Base-by-base conservation (phyloP, 1,140 invertebrate genomes). In the Euschistus heros region DNA sequence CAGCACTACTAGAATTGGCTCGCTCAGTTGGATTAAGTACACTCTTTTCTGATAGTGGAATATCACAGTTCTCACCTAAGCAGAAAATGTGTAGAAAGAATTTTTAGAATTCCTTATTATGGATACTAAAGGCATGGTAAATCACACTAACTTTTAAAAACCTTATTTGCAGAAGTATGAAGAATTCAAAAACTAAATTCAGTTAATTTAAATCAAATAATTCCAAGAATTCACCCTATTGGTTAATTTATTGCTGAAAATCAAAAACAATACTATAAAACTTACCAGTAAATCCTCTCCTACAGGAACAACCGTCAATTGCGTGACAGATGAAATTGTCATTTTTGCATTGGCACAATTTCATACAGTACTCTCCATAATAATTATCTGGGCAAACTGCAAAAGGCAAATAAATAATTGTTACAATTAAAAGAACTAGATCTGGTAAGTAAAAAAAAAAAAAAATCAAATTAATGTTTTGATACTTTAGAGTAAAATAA, bases 351-450 rank as follows among this genome's bases (percentile, higher is more conserved):
- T 86, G 81, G 72, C 89, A 93, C 0, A 83, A 76, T 62, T 83
- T 76, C 83, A 92, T 89, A 72, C 92, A 95, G 72, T 92, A 88
- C 66, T 91, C 85, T 20, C 92, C 92, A 75, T 84, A 93, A 74
- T 89, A 94, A 59, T 92, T 91, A 73, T 92, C 89, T 0, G 91
- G 90, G 70, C 92, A 95, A 67, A 90, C 89, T 90, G 44, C 26
- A 46, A 64, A 63, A 44, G 61, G 52, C 27, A 42, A 68, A 61
- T 24, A 62, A 50, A 24, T 42, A 44, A 63, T 55, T 61, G 46
- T 17, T 62, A 64, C 52, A 59, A 64, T 15, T 47, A 44, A 0
- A 50, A 33, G 3, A 57, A 46, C 7, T 46, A 30, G 24, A 27
- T 37, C 10, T n/a, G n/a, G n/a, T n/a, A n/a, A n/a, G n/a, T n/a